Evolutionary conservation across 37 sponge, comb jelly and placozoan species (phyloP), one percentile per base, ranked within the genome.

Genomic region (Aplysina aerophoba): DNA sequence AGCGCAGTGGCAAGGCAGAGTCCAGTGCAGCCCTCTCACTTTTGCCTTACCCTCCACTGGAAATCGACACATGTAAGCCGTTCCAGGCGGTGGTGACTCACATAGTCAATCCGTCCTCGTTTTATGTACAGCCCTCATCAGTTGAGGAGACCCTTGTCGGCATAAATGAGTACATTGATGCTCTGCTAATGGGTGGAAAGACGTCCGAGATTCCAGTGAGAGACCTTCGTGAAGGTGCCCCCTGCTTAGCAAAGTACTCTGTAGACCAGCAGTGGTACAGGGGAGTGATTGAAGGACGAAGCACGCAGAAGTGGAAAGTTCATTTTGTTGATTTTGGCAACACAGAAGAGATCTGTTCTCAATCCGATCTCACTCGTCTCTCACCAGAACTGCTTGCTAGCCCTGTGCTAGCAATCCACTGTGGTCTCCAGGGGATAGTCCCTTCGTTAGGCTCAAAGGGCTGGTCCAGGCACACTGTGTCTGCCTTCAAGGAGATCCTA

Each of bases 321-420:
- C 21, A 27, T 4, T 95, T 92, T 90, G 88, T 92, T 0, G 95
- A 95, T 41, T 95, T 80, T 81, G 95, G 95, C 12, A 95, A 95
- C 66, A 44, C 67, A 17, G 93, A 95, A 28, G 74, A 24, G 15
- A 81, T 89, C 25, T 33, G 59, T 25, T 73, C 71, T 0, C 13
- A 65, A 0, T 61, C 60, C 25, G 37, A 75, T n/a, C 15, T 92
- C 31, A 39, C 54, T 0, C 34, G 59, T 12, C 83, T 91, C 3
- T 62, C 83, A 6, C 75, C 89, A 14, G 31, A 59, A 15, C 86
- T 94, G 40, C 63, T 91, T 20, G 14, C 36, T 11, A 35, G 83
- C 22, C 83, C 87, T 3, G 27, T 60, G 5, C 90, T 81, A 50
- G 87, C 90, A 11, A 35, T 85, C 82, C 69, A 31, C 38, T 94